Base-by-base conservation (phyloP, 2,113 vertebrate genomes). In the Psophia crepitans region DNA sequence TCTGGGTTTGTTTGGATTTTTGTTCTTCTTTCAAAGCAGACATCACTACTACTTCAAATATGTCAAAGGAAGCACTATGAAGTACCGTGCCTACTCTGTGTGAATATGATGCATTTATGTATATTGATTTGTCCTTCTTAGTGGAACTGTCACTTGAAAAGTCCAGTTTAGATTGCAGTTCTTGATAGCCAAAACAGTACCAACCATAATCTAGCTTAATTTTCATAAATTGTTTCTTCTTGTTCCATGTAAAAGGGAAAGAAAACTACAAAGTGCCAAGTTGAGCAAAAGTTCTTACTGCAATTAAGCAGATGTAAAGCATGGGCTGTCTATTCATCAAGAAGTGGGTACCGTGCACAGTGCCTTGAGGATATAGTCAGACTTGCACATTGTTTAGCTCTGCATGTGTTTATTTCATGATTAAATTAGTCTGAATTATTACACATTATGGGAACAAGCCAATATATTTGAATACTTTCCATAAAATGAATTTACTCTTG, bases 101-200 rank as follows among this genome's bases (percentile, higher is more conserved):
- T 75, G 87, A 97, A 89, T 84, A 92, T 56, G 85, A 94, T 94
- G 14, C 23, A 78, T 86, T 95, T 94, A 91, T 76, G 57, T 84
- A 86, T 66, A 91, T 39, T 79, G 53, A 86, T 87, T 49, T 51
- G 18, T 57, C 41, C 54, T 90, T 88, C 71, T 65, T 53, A 93
- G 70, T 57, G 96, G 65, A 95, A 94, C 39, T 94, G 83, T 44
- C 96, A 41, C 37, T 91, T 92, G 91, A 96, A 97, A 96, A 95
- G 94, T 97, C 85, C 96, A 97, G 94, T 96, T 97, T 87, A 92
- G 68, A 90, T 96, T 93, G 94, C 43, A 87, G 68, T 82, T 87
- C 83, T 82, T 91, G 26, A 56, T 76, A 94, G 33, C 78, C 51
- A 91, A 53, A 94, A 51, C 64, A 89, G 39, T 58, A 94, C 54